Percentiles rank a stretch among this genome's conserved stretches.
phyloP scores from a whole-genome alignment of 37 sponge, comb jelly and placozoan species.

The Beroe ovata region DNA sequence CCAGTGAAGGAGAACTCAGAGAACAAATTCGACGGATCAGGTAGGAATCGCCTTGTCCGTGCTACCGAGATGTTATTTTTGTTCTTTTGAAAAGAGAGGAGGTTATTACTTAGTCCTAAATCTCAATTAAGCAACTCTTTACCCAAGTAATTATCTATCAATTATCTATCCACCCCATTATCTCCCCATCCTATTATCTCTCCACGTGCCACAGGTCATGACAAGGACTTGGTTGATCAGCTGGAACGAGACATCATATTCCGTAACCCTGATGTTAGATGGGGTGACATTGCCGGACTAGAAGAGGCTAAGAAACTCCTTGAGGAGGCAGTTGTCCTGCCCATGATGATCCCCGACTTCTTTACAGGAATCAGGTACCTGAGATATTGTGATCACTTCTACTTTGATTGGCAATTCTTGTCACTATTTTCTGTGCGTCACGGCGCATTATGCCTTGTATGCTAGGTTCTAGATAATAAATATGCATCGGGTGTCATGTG shows the following conservation, averaged over 20 bases:
- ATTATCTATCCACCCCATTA: neutral
- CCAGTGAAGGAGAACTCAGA: constrained; percentile 32
- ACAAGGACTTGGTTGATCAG: constrained; percentile 91
- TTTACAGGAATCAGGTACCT: constrained; percentile 92
- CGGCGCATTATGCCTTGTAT: too few relatives aligned
- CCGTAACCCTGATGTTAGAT: constrained; percentile 86
- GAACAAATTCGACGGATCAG: constrained; percentile 53
- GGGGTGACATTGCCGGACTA: constrained; percentile 95
- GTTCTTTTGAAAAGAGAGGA: neutral
- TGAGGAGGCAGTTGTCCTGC: constrained; percentile 96
- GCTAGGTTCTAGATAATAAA: too few relatives aligned
- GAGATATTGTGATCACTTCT: too few relatives aligned
- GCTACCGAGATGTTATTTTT: too few relatives aligned
- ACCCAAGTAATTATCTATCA: too few relatives aligned
- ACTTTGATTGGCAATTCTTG: too few relatives aligned
- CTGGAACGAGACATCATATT: constrained; percentile 92
- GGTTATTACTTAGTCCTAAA: neutral
- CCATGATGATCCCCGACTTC: constrained; percentile 95
- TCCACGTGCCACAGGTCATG: constrained; percentile 78
- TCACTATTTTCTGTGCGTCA: too few relatives aligned
- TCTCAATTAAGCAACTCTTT: neutral
- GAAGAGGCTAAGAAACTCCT: constrained; percentile 91
- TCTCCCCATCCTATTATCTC: neutral
- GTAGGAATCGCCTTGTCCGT: neutral
- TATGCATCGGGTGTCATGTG: too few relatives aligned